phyloP scores from a whole-genome alignment of 1,140 invertebrate species.

The Parapsyche elsis region DNA sequence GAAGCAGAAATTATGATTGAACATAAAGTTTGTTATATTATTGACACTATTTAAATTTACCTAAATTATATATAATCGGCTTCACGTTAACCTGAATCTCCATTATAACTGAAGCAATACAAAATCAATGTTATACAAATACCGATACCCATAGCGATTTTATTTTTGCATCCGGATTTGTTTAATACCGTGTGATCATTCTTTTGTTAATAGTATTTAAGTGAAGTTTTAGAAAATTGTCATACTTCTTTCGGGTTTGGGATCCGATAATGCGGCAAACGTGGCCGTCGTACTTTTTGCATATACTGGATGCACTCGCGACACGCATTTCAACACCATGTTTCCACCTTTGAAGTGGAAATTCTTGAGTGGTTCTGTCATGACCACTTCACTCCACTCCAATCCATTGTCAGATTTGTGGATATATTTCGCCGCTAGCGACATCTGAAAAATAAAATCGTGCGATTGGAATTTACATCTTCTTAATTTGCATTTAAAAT shows the following conservation, averaged over 20 bases:
- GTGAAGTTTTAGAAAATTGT: background rate
- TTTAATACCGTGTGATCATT: background rate
- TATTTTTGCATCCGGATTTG: background rate
- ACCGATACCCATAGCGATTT: background rate
- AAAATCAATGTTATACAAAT: background rate
- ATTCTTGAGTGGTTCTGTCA: conserved; percentile 30
- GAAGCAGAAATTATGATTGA: too few species aligned
- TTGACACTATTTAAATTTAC: conserved; percentile 1
- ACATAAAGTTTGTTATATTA: too few species aligned
- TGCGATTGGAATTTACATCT: background rate
- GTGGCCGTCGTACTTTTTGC: conserved; percentile 7
- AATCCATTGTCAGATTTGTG: conserved; percentile 34
- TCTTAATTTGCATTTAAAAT: background rate
- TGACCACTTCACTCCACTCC: conserved; percentile 32
- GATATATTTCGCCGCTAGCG: conserved; percentile 34
- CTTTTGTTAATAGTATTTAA: too few species aligned
- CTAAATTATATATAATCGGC: conserved; percentile 18
- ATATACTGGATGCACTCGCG: conserved; percentile 46
- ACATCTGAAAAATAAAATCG: conserved; percentile 44
- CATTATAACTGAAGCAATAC: conserved; percentile 18
- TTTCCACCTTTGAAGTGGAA: conserved; percentile 39
- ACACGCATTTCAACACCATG: conserved; percentile 44
- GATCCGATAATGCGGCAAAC: too few species aligned
- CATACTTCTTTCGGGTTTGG: conserved; percentile 54
- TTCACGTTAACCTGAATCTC: conserved; percentile 9